Conservation (phyloP, 2,888 invertebrate species). For the Eurois occulta region DNA sequence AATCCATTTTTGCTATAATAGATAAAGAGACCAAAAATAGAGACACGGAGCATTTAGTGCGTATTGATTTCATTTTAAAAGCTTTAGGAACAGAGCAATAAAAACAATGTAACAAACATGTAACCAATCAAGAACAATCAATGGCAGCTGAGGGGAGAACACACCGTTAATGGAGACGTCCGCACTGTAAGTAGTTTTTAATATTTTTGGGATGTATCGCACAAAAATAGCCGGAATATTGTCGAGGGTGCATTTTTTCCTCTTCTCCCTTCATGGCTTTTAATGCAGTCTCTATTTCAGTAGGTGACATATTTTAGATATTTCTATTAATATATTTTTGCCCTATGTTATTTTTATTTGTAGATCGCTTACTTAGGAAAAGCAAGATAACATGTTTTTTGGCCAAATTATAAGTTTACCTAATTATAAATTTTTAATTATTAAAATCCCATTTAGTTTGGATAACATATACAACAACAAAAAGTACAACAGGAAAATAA, state of each 20-base stretch:
- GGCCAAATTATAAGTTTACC: too few species aligned
- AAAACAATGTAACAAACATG: conserved; percentile 73
- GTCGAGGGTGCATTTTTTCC: conserved; percentile 78
- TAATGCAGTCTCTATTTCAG: conserved; percentile 66
- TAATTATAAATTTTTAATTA: too few species aligned
- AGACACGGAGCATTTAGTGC: conserved; percentile 15
- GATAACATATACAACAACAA: too few species aligned
- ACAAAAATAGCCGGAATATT: conserved; percentile 82
- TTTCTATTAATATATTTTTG: conserved; percentile 39
- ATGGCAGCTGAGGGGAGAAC: conserved; percentile 76
- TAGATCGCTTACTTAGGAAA: not conserved
- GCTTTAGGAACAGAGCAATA: conserved; percentile 63
- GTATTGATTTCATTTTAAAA: conserved; percentile 64
- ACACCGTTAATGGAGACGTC: conserved; percentile 88
- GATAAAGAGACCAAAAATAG: not conserved
- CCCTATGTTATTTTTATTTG: not conserved
- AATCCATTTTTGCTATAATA: not conserved
- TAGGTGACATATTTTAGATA: conserved; percentile 49
- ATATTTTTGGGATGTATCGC: conserved; percentile 87
- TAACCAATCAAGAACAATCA: conserved; percentile 83
- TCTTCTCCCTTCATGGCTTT: conserved; percentile 69
- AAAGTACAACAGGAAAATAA: not conserved
- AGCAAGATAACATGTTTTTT: too few species aligned
- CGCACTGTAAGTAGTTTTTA: conserved; percentile 87
- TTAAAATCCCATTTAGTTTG: too few species aligned